These are phyloP conservation scores for Drosophila subobscura DNA, from an alignment of 1,140 invertebrate species.

Conservation along the genomic window DNA sequence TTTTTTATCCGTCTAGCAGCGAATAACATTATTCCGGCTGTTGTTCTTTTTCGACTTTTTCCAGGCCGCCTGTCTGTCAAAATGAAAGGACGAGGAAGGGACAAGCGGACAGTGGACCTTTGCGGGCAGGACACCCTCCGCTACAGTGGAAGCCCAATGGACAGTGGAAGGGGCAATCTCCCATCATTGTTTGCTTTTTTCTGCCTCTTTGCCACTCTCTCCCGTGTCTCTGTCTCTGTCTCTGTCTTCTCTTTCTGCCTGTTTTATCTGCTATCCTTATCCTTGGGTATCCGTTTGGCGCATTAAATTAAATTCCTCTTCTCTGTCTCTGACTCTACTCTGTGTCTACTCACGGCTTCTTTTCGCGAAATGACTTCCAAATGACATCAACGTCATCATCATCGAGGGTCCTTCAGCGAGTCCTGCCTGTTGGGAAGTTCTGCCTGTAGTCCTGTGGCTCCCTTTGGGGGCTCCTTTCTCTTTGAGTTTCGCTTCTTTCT, in stretches of 20 bases:
- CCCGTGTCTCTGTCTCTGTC: too few species aligned
- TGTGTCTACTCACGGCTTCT: too few species aligned
- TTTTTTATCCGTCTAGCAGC: conserved; percentile 43
- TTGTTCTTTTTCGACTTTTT: conserved; percentile 52
- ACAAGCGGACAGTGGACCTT: background rate
- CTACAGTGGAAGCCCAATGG: conserved; percentile 19
- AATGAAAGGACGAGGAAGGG: conserved; percentile 32
- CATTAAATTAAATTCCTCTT: conserved; percentile 58
- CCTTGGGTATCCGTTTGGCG: conserved; percentile 10
- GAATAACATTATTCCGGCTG: conserved; percentile 47
- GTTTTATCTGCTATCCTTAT: too few species aligned
- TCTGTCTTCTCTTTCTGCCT: too few species aligned
- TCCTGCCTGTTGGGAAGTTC: background rate
- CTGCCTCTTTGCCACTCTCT: background rate
- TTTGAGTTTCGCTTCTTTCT: conserved; percentile 3
- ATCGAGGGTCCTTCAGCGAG: conserved; percentile 31
- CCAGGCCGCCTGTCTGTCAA: conserved; percentile 33
- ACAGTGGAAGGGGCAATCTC: too few species aligned
- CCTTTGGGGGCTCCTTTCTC: background rate
- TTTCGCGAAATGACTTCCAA: conserved; percentile 37
- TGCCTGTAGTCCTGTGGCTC: too few species aligned
- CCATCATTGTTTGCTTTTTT: conserved; percentile 41
- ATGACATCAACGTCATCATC: conserved; percentile 46
- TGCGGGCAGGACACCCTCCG: conserved; percentile 26
- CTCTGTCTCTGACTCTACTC: conserved; percentile 20